Evolutionary conservation across 2,113 vertebrate species (phyloP).

Genomic region (Edolisoma coerulescens): DNA sequence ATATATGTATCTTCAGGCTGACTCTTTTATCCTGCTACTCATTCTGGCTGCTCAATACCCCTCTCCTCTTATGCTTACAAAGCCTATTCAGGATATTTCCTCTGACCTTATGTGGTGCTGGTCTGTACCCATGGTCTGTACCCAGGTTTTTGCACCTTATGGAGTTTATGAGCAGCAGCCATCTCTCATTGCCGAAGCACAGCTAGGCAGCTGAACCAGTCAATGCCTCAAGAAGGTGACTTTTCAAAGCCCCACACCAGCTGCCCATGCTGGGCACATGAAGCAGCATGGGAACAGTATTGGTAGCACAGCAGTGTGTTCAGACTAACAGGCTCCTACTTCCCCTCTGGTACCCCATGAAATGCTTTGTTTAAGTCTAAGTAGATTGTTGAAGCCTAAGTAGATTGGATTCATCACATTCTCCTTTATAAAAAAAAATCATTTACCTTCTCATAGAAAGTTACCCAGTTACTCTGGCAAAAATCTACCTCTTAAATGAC

Average conservation of each 20-base stretch:
- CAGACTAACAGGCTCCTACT: neutral
- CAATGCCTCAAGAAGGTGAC: neutral
- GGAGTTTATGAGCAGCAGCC: neutral
- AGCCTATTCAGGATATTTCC: neutral
- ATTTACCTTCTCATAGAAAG: neutral
- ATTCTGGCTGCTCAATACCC: neutral
- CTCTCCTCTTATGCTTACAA: neutral
- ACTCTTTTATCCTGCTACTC: neutral
- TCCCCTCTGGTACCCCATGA: fast-evolving
- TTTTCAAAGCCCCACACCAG: neutral
- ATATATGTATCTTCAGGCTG: neutral
- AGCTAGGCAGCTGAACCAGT: neutral
- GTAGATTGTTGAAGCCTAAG: neutral
- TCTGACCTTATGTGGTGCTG: fast-evolving
- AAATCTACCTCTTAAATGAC: neutral
- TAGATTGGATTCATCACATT: neutral
- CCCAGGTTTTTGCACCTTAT: neutral
- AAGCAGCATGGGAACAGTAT: neutral
- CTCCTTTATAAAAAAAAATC: neutral
- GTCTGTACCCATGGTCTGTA: neutral
- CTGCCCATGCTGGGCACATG: fast-evolving
- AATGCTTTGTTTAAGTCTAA: neutral
- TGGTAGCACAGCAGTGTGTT: neutral
- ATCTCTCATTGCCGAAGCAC: neutral
- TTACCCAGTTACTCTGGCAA: neutral